Base-by-base conservation (phyloP, 2,888 invertebrate genomes). In the Escarpia spicata region DNA sequence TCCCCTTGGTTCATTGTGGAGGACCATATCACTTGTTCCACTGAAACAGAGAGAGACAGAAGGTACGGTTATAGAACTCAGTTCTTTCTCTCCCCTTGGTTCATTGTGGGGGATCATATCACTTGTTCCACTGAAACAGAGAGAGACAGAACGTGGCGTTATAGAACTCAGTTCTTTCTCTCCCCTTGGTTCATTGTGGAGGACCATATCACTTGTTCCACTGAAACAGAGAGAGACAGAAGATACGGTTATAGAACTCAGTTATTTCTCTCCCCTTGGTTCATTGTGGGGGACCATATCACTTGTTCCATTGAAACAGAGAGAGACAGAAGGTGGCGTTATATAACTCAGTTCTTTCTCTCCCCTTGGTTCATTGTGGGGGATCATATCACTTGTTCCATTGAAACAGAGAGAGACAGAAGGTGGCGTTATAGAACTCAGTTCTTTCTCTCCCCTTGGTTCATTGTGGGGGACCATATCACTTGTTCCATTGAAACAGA, bases 341-440 rank as follows among this genome's bases (percentile, higher is more conserved):
- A 37, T 37, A 37, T 1, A 37, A 37, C 37, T 37, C 37, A 37
- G 37, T 37, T 37, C 37, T 37, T 37, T 37, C 37, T 37, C 37
- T 37, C 0, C 37, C 37, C 37, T 0, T 37, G 37, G 37, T 37
- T 1, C 37, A 0, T 37, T 37, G 37, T 37, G 37, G 0, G 37
- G 37, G 37, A 1, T 1, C 37, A 37, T 1, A 37, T 37, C 37
- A 37, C 37, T 37, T 37, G 37, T 37, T 37, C 37, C 37, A n/a
- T n/a, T n/a, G n/a, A n/a, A n/a, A 97, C 93, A 95, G 96, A 43
- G 96, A 96, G 94, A 96, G 96, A 94, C 96, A 96, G 95, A 94
- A 94, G 93, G 95, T 95, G 37, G 3, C 31, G 91, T 19, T 37
- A 37, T 52, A 92, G 4, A 19, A 92, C 19, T 91, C 12, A 19